A percentile compares a stretch with the other conserved stretches of the same genome.
These are phyloP conservation scores for Garrulus glandarius DNA, from an alignment of 2,797 vertebrate genomes.

Conservation along the genomic window DNA sequence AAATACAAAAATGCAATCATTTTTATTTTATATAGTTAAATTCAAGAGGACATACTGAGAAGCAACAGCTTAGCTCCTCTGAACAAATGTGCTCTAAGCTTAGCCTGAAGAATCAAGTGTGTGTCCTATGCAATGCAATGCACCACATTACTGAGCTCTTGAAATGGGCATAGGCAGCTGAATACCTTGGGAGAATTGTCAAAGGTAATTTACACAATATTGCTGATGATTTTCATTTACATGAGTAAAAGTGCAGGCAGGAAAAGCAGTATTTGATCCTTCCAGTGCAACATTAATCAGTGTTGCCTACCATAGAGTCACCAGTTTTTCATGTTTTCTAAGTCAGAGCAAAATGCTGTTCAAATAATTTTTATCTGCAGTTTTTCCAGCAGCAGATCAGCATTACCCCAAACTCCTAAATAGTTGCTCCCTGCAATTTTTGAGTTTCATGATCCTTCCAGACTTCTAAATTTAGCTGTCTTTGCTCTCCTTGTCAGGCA, in stretches of 20 bases:
- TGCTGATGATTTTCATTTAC: neutral
- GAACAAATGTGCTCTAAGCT: neutral
- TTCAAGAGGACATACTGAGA: neutral
- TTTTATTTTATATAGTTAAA: neutral
- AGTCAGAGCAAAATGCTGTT: neutral
- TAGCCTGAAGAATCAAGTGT: neutral
- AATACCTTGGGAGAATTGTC: neutral
- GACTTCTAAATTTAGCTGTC: neutral
- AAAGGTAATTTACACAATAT: neutral
- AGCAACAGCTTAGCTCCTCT: neutral
- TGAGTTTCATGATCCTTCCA: neutral
- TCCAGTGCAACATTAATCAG: neutral
- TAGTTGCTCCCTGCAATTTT: neutral
- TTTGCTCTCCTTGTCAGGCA: neutral
- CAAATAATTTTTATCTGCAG: neutral
- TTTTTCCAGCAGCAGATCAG: neutral
- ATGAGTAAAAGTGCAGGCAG: neutral
- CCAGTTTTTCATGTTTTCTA: neutral
- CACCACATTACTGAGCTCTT: neutral
- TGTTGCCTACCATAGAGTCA: neutral
- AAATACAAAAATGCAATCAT: neutral
- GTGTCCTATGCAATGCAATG: neutral
- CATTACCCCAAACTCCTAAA: neutral
- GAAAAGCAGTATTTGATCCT: neutral
- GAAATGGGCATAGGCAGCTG: neutral